phyloP scores from a whole-genome alignment of 1,140 invertebrate species.

The Cydia splendana region DNA sequence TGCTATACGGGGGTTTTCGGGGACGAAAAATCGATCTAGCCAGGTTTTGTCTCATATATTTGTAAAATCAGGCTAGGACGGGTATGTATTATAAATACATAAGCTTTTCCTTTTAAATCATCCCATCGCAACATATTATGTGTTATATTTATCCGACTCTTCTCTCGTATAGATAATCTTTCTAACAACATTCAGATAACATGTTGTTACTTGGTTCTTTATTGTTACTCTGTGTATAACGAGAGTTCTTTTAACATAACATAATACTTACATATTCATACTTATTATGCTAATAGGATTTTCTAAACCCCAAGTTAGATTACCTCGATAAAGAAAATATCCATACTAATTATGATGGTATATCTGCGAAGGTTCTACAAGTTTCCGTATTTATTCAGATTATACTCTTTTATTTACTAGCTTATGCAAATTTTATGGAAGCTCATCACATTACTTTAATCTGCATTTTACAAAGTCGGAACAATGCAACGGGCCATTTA shows the following conservation, averaged over 20 bases:
- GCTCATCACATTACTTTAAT: background rate
- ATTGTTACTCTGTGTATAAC: background rate
- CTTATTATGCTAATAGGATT: background rate
- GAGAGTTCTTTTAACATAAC: background rate
- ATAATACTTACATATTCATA: background rate
- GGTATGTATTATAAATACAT: no score
- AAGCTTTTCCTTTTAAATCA: no score
- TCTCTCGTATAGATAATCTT: background rate
- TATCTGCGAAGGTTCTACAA: background rate
- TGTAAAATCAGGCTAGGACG: no score
- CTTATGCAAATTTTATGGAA: constrained; percentile 3
- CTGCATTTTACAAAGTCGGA: background rate
- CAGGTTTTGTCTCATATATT: no score
- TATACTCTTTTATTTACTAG: background rate
- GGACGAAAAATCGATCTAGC: no score
- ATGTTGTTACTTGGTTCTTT: background rate
- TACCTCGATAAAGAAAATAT: constrained; percentile 1
- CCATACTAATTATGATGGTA: constrained; percentile 1
- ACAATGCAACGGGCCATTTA: background rate
- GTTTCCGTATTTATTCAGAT: background rate
- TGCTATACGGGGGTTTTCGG: no score
- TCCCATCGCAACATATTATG: no score
- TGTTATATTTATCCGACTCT: no score
- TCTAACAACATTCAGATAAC: background rate
- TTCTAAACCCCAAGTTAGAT: background rate